These are phyloP conservation scores for Nasonia giraulti DNA, from an alignment of 1,140 invertebrate species.

Conservation along the genomic window DNA sequence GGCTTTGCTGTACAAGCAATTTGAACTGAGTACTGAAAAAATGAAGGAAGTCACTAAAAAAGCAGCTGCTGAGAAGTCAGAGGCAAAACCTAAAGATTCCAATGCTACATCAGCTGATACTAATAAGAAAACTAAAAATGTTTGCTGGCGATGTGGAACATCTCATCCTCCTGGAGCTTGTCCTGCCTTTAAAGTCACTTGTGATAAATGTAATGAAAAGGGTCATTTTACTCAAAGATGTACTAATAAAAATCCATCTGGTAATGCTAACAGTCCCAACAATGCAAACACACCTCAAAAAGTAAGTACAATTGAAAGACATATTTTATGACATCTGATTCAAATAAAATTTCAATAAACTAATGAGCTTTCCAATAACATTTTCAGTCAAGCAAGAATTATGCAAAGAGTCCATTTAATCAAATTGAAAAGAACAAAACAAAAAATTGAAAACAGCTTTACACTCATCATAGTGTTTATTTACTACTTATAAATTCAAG, in stretches of 20 bases:
- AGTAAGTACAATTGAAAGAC: conserved; percentile 4
- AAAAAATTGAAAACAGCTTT: background rate
- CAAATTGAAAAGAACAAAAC: background rate
- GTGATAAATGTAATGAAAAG: conserved; percentile 42
- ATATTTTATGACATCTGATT: background rate
- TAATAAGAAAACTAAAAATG: background rate
- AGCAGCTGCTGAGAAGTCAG: background rate
- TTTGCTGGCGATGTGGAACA: conserved; percentile 52
- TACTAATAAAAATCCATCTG: background rate
- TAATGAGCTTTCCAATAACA: background rate
- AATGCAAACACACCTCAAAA: background rate
- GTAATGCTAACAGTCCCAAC: background rate
- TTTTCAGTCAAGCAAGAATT: conserved; percentile 28
- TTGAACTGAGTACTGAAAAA: conserved; percentile 18
- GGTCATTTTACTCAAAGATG: conserved; percentile 47
- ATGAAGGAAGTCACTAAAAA: conserved; percentile 39
- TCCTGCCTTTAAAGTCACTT: conserved; percentile 47
- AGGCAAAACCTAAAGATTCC: background rate
- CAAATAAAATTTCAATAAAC: background rate
- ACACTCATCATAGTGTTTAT: too few relatives aligned
- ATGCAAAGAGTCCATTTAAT: conserved; percentile 8
- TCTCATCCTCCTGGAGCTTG: conserved; percentile 45
- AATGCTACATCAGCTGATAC: background rate
- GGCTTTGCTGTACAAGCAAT: conserved; percentile 40
- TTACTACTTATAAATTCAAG: too few relatives aligned